These are phyloP conservation scores for Acronicta leporina DNA, from an alignment of 2,888 invertebrate genomes.

Conservation along the genomic window DNA sequence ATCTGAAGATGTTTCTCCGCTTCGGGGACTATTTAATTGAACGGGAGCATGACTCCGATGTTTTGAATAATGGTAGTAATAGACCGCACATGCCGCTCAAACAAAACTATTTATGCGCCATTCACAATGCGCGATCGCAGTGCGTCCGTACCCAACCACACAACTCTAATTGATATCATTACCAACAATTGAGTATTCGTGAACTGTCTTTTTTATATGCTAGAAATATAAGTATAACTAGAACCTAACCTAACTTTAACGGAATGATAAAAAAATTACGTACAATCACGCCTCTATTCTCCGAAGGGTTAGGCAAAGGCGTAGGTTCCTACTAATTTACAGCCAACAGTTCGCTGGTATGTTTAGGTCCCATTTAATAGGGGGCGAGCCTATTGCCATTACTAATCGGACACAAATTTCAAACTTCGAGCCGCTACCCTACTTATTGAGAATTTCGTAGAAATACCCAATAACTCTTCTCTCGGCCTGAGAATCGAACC, in stretches of 20 bases:
- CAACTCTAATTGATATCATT: conserved; percentile 42
- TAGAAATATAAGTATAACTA: background rate
- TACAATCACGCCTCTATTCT: too few relatives aligned
- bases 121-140: conserved; percentile 41
- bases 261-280: background rate
- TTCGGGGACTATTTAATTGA: conserved; percentile 80
- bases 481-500: too few relatives aligned
- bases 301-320: too few relatives aligned
- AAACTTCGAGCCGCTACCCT: too few relatives aligned
- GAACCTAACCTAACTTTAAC: background rate
- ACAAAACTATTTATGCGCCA: conserved; percentile 65
- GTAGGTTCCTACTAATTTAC: too few relatives aligned
- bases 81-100: conserved; percentile 74
- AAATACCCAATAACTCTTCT: too few relatives aligned
- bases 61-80: conserved; percentile 82
- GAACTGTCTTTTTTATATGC: background rate
- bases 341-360: too few relatives aligned
- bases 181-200: conserved; percentile 10
- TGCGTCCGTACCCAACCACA: conserved; percentile 32
- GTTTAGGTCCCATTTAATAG: too few relatives aligned
- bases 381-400: too few relatives aligned
- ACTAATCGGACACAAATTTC: too few relatives aligned
- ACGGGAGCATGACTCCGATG: conserved; percentile 79
- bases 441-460: too few relatives aligned
- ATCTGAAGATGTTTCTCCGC: conserved; percentile 74